These are phyloP conservation scores for Listronotus oregonensis DNA, from an alignment of 1,140 invertebrate genomes.

Conservation along the genomic window DNA sequence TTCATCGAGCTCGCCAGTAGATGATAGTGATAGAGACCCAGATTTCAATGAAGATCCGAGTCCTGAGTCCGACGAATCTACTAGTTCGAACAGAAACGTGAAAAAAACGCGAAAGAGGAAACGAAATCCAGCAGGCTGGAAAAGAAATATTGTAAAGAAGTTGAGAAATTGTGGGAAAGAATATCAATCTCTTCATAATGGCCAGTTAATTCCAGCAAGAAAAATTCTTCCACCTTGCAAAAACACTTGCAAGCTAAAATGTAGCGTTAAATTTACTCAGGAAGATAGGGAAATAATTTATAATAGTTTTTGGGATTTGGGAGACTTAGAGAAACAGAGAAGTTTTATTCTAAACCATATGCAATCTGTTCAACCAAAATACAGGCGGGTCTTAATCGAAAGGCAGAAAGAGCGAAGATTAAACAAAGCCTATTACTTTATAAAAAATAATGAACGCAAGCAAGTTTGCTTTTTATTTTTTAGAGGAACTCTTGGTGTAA, in stretches of 20 bases:
- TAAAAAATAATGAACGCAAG: constrained; percentile 16
- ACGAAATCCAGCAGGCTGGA: not conserved
- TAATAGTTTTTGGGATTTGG: constrained; percentile 19
- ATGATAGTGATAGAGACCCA: constrained; percentile 1
- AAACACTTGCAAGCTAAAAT: constrained; percentile 18
- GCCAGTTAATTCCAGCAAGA: constrained; percentile 2
- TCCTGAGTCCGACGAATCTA: constrained; percentile 12
- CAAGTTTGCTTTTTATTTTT: constrained; percentile 29
- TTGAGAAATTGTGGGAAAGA: constrained; percentile 26
- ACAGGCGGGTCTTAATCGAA: constrained; percentile 7
- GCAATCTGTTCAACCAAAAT: constrained; percentile 17
- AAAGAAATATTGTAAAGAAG: constrained; percentile 11
- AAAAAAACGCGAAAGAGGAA: constrained; percentile 1
- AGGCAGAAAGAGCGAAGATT: not conserved
- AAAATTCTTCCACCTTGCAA: constrained; percentile 2
- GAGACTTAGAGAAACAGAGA: constrained; percentile 19
- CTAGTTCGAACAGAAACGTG: not conserved
- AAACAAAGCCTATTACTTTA: constrained; percentile 26
- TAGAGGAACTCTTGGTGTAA: constrained; percentile 15
- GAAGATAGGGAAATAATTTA: not conserved
- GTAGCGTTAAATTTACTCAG: constrained; percentile 8
- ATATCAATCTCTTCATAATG: constrained; percentile 9
- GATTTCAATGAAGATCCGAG: not conserved
- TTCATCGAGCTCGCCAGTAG: not conserved
- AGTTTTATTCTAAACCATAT: constrained; percentile 15